Base-by-base conservation (phyloP, 2,113 vertebrate genomes). In the Peromyscus leucopus region DNA sequence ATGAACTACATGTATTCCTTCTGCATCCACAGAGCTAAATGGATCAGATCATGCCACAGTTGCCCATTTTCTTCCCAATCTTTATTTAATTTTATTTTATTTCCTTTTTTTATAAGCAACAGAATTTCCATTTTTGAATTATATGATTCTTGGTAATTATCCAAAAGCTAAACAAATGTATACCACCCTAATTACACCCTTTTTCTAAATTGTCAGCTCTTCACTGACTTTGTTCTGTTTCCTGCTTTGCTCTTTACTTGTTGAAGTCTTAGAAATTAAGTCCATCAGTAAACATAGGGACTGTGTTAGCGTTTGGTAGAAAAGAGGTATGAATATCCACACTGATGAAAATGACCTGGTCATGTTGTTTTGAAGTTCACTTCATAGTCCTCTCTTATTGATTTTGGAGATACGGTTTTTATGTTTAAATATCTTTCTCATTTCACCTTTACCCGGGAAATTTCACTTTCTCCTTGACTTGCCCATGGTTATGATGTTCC, bases 111-210 rank as follows among this genome's bases (percentile, higher is more conserved):
- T n/a, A 48, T 74, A 97, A 96, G 95, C 96, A 98, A 97, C 42
- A 97, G 90, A 96, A 98, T 96, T n/a, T 96, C 92, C 33, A 48
- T 89, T 97, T 98, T 79, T 96, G 78, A 96, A 95, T 96, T 89
- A 76, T 94, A 95, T 51, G 85, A 89, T 78, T 95, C 46, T 0
- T 39, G 76, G 69, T 87, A 89, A 85, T 97, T 97, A 92, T 97
- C 74, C 95, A 97, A 90, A 97, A 86, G 12, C 96, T 97, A 96
- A 94, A 95, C 55, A 94, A 97, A 92, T 83, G 46, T 33, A 6
- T 2, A 51, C 74, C 16, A 71, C 0, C 65, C 55, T 78, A 55
- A 51, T 59, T 24, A 24, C 24, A 46, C 59, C 0, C 5, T 69
- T 95, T 75, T 80, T 42, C 19, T 61, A 90, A 78, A n/a, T 75